Evolutionary conservation across 1,140 invertebrate species (phyloP).

Genomic region (Stenopsyche tienmushanensis): DNA sequence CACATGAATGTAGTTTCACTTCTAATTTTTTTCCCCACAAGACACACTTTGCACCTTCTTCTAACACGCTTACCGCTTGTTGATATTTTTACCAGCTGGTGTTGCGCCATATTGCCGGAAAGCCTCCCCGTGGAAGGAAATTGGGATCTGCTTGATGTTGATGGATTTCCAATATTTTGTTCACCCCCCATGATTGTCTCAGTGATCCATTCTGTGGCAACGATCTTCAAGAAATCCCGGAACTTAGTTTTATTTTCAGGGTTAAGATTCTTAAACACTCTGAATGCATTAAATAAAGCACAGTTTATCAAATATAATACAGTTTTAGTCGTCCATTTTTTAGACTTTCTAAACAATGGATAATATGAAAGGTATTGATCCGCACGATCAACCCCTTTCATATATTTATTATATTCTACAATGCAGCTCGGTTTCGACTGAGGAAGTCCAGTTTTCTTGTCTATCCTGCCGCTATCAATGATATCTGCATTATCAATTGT

Average conservation of each 20-base stretch:
- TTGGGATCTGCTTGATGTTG: slow-evolving; percentile 1
- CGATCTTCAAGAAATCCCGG: slow-evolving; percentile 20
- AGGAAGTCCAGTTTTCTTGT: slow-evolving; percentile 30
- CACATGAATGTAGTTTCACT: slow-evolving; percentile 4
- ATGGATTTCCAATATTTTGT: not conserved
- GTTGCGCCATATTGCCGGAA: slow-evolving; percentile 25
- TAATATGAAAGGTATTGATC: slow-evolving; percentile 25
- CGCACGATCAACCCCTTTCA: slow-evolving; percentile 25
- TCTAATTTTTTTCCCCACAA: not conserved
- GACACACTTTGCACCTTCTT: slow-evolving; percentile 15
- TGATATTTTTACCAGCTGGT: slow-evolving; percentile 26
- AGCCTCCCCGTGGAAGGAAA: slow-evolving; percentile 19
- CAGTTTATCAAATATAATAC: slow-evolving; percentile 26
- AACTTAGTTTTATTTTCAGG: not conserved
- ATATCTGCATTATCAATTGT: slow-evolving; percentile 40
- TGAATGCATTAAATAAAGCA: slow-evolving; percentile 10
- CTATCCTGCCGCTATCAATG: slow-evolving; percentile 33
- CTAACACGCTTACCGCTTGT: not conserved
- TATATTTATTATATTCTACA: slow-evolving; percentile 31
- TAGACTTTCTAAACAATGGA: slow-evolving; percentile 26
- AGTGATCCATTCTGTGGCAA: slow-evolving; percentile 25
- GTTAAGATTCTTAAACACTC: not conserved
- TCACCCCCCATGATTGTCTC: too few species aligned
- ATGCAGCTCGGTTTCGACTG: slow-evolving; percentile 33
- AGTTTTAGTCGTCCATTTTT: slow-evolving; percentile 30